These are phyloP conservation scores for Agrotis clavis DNA, from an alignment of 2,888 invertebrate genomes.

Conservation along the genomic window DNA sequence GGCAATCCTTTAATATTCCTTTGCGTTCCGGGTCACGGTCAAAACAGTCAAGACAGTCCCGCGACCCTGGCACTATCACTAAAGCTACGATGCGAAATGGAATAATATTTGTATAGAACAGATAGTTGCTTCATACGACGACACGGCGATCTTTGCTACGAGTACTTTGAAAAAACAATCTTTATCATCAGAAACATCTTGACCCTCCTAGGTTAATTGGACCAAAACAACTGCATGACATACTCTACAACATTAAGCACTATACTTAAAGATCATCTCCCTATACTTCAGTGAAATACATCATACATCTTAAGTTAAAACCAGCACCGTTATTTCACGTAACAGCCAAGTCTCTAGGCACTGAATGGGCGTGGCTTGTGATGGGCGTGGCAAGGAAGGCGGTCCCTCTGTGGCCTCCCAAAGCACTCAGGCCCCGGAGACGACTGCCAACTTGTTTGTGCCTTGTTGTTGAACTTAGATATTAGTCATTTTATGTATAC, in stretches of 20 bases:
- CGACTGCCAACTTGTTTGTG: slow-evolving; percentile 81
- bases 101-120: no score
- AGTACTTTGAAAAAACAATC: neutral
- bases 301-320: slow-evolving; percentile 73
- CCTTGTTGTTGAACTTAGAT: slow-evolving; percentile 73
- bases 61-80: no score
- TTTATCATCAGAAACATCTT: slow-evolving; percentile 12
- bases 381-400: slow-evolving; percentile 84
- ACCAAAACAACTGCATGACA: slow-evolving; percentile 1
- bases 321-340: slow-evolving; percentile 76
- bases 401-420: slow-evolving; percentile 86
- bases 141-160: neutral
- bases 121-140: no score
- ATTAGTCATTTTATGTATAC: slow-evolving; percentile 56
- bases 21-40: no score
- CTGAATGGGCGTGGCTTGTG: slow-evolving; percentile 80
- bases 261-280: slow-evolving; percentile 39
- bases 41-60: no score
- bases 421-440: slow-evolving; percentile 81
- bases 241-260: slow-evolving; percentile 16
- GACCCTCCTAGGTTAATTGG: neutral
- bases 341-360: slow-evolving; percentile 81
- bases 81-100: neutral
- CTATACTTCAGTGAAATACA: slow-evolving; percentile 61
- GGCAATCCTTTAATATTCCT: no score